phyloP scores from a whole-genome alignment of 2,113 vertebrate species.

The Mesocricetus auratus region DNA sequence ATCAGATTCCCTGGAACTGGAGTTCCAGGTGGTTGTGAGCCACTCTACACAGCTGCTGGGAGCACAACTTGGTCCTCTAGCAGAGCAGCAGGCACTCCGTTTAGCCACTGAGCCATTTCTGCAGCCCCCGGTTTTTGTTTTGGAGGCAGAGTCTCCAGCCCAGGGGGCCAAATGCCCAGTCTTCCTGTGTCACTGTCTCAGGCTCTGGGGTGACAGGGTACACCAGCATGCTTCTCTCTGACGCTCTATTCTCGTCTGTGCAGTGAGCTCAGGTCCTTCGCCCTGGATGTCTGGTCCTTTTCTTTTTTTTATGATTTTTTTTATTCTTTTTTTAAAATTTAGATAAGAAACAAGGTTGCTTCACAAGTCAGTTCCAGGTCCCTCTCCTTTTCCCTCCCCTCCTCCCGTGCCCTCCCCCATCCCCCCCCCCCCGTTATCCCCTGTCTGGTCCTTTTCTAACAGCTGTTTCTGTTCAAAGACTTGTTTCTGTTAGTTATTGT shows the following conservation, averaged over 20 bases:
- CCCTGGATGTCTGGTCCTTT: constrained; percentile 4
- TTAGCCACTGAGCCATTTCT: background rate
- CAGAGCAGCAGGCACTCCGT: background rate
- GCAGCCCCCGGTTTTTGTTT: background rate
- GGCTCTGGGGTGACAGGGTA: background rate
- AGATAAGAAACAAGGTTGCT: too few relatives aligned
- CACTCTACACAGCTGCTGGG: background rate
- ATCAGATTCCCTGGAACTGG: background rate
- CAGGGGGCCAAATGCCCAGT: background rate
- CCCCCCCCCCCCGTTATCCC: too few relatives aligned
- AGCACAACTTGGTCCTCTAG: background rate
- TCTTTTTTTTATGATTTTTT: too few relatives aligned
- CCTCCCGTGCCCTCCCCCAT: too few relatives aligned
- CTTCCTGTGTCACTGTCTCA: background rate
- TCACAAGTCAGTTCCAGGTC: too few relatives aligned
- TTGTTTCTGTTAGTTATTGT: constrained; percentile 43
- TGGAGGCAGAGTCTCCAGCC: background rate
- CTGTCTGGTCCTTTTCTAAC: constrained; percentile 26
- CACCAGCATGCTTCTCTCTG: background rate
- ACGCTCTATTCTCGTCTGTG: background rate
- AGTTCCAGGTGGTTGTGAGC: background rate
- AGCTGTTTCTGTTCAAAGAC: constrained; percentile 14
- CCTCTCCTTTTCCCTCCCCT: too few relatives aligned
- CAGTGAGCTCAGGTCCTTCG: background rate
- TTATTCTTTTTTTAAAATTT: too few relatives aligned